These are phyloP conservation scores for Formica aserva DNA, from an alignment of 2,888 invertebrate species.

Conservation along the genomic window DNA sequence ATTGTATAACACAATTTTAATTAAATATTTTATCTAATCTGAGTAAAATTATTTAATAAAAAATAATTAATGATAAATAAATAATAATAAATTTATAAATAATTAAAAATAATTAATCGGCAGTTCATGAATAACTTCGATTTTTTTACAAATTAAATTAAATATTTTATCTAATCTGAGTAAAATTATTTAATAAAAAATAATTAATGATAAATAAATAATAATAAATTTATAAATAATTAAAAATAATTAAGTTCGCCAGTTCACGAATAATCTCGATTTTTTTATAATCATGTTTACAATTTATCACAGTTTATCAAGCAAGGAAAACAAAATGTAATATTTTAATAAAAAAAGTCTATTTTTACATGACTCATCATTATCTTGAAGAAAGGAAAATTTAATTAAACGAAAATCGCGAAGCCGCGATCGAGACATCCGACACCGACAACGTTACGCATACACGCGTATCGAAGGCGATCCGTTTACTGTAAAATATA, in stretches of 20 bases:
- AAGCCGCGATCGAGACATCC: background rate
- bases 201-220: no score
- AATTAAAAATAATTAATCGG: background rate
- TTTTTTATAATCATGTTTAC: background rate
- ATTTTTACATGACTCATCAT: background rate
- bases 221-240: no score
- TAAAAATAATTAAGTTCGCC: no score
- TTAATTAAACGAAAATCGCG: background rate
- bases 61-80: no score
- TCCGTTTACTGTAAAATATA: constrained; percentile 10
- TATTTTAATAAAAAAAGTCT: background rate
- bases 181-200: no score
- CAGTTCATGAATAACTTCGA: background rate
- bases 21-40: background rate
- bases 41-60: background rate
- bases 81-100: no score
- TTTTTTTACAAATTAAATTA: no score
- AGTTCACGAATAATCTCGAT: background rate
- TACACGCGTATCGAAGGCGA: background rate
- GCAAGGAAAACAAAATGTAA: background rate
- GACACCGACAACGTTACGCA: constrained; percentile 4
- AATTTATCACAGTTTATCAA: background rate
- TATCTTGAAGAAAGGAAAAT: background rate
- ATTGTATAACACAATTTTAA: background rate
- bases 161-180: no score